Evolutionary conservation across 2,113 vertebrate species (phyloP).

Genomic region (Colinus virginianus): DNA sequence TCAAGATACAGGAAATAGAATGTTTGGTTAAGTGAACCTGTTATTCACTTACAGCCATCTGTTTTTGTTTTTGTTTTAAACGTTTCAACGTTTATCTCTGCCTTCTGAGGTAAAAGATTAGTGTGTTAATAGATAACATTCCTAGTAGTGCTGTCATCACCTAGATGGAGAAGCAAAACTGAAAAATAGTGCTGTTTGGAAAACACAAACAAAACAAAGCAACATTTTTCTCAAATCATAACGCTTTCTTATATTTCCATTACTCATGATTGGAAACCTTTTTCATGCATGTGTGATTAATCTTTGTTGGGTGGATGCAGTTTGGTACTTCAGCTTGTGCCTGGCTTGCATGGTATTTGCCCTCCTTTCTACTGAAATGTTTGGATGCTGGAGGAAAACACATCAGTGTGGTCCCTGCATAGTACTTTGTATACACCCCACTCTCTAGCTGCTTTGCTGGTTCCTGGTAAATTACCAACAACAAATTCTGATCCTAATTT

Average conservation of each 20-base stretch:
- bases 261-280: accelerated
- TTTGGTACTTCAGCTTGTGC: not conserved
- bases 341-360: not conserved
- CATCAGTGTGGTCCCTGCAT: not conserved
- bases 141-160: not conserved
- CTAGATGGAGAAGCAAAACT: not conserved
- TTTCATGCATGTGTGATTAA: accelerated
- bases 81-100: not conserved
- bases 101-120: slow-evolving; percentile 10
- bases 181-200: not conserved
- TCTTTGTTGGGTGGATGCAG: not conserved
- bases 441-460: not conserved
- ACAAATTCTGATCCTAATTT: not conserved
- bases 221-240: not conserved
- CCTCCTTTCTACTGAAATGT: not conserved
- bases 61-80: not conserved
- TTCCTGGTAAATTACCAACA: not conserved
- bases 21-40: slow-evolving; percentile 59
- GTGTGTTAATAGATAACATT: not conserved
- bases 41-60: slow-evolving; percentile 41
- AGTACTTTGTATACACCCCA: not conserved
- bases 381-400: not conserved
- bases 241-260: not conserved
- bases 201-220: not conserved
- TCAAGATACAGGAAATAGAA: slow-evolving; percentile 68